Percentiles rank a stretch among this genome's conserved stretches.
phyloP scores from a whole-genome alignment of 2,113 vertebrate genomes.

The Oreochromis niloticus region DNA sequence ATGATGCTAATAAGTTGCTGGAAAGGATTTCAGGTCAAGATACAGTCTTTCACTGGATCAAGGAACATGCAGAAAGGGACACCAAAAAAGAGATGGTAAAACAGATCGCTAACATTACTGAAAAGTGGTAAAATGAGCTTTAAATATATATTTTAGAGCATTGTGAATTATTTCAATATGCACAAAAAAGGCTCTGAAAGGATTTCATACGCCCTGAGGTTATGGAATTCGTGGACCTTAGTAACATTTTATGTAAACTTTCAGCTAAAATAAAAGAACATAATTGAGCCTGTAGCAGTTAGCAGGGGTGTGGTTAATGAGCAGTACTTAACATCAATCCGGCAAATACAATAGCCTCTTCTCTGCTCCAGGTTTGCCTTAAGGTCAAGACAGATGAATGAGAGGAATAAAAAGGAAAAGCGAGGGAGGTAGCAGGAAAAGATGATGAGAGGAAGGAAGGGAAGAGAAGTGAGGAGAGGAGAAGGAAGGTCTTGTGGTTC shows the following conservation, averaged over 20 bases:
- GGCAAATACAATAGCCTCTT: slow-evolving; percentile 8
- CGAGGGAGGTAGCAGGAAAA: background rate
- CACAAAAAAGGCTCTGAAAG: background rate
- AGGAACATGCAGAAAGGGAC: background rate
- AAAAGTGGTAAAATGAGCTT: background rate
- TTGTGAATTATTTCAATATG: background rate
- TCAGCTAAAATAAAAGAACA: background rate
- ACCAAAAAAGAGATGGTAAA: background rate
- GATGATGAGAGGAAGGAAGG: background rate
- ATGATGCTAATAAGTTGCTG: slow-evolving; percentile 19
- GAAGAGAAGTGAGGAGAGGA: background rate
- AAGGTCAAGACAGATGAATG: background rate
- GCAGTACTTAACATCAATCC: slow-evolving; percentile 1
- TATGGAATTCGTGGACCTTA: background rate
- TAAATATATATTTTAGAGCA: background rate
- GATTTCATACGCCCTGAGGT: background rate
- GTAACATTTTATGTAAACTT: background rate
- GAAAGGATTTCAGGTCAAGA: background rate
- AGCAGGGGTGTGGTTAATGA: slow-evolving; percentile 7
- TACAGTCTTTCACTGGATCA: background rate
- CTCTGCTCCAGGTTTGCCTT: background rate
- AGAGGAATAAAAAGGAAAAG: background rate
- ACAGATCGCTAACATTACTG: background rate
- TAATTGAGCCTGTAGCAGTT: background rate
- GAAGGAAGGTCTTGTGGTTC: background rate